These are phyloP conservation scores for Papilio elwesi DNA, from an alignment of 2,888 invertebrate species.

Conservation along the genomic window DNA sequence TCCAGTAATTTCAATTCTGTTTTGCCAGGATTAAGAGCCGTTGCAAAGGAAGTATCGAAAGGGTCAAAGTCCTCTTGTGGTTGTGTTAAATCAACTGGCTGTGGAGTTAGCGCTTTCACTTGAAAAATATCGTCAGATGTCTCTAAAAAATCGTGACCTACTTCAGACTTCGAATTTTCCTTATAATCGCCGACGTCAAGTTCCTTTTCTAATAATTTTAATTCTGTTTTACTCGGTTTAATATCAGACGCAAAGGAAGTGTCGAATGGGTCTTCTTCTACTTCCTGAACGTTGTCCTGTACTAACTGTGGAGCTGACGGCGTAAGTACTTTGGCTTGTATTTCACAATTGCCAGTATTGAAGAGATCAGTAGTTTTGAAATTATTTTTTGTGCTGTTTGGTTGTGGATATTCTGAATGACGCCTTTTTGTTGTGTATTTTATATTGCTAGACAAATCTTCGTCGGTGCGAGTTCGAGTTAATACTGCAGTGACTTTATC, in stretches of 20 bases:
- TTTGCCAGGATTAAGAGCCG: slow-evolving; percentile 89
- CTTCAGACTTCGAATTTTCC: slow-evolving; percentile 56
- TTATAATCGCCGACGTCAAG: slow-evolving; percentile 84
- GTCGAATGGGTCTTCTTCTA: slow-evolving; percentile 92
- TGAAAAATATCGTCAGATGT: slow-evolving; percentile 84
- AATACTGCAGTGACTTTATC: slow-evolving; percentile 86
- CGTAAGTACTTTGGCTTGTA: slow-evolving; percentile 87
- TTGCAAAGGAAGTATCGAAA: slow-evolving; percentile 92
- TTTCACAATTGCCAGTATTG: slow-evolving; percentile 62
- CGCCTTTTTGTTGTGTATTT: slow-evolving; percentile 71
- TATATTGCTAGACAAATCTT: slow-evolving; percentile 84
- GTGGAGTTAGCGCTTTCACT: slow-evolving; percentile 89
- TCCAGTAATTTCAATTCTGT: slow-evolving; percentile 91
- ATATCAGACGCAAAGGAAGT: slow-evolving; percentile 92
- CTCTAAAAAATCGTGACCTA: slow-evolving; percentile 76
- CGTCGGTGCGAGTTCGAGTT: slow-evolving; percentile 86
- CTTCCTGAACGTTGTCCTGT: slow-evolving; percentile 64
- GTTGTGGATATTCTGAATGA: slow-evolving; percentile 79
- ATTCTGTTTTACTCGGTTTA: slow-evolving; percentile 90
- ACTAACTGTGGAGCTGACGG: slow-evolving; percentile 69
- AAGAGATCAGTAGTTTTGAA: slow-evolving; percentile 69
- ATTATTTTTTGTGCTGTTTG: slow-evolving; percentile 53
- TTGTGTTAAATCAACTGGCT: slow-evolving; percentile 67
- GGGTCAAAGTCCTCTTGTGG: slow-evolving; percentile 86
- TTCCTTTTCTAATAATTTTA: slow-evolving; percentile 90